Base-by-base conservation (phyloP, 2,888 invertebrate genomes). In the Oegoconia quadripuncta region DNA sequence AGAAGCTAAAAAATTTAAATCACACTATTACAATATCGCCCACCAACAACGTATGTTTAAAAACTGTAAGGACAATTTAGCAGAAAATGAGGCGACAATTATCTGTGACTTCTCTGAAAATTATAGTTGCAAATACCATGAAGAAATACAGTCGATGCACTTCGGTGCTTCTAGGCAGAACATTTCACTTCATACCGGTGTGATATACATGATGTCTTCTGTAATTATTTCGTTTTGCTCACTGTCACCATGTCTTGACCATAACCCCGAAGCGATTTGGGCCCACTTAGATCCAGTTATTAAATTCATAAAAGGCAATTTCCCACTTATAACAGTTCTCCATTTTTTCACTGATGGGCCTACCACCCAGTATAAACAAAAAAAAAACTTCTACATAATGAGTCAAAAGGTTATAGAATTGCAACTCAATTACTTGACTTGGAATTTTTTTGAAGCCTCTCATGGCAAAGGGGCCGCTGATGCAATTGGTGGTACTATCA, bases 311-410 rank as follows among this genome's bases (percentile, higher is more conserved):
- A 20, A 20, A 20, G 4, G 4, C 5, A 20, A 20, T 20, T 20
- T 20, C 5, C 20, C 20, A 20, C 5, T 33, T 32, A 25, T 34
- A 3, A 16, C 20, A n/a, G 9, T 3, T 1, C 15, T 42, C 11
- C 48, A 48, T 25, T 41, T 48, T 32, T 45, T 27, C 26, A 43
- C 48, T 4, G 48, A 48, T 25, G 48, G 34, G 34, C 44, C 18
- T 4, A 37, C 36, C 3, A 28, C 34, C 3, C 48, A 48, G 23
- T 48, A 48, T 18, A 18, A 37, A 15, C 48, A 48, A 17, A 48
- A 48, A 31, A 42, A 39, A 33, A 42, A 37, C 20, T 48, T 44
- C n/a, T n/a, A n/a, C 23, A 39, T 34, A 18, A 22, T 41, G 5
- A 39, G 45, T 22, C 3, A 15, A 2, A 25, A 31, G 27, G 20